Percentiles rank a stretch among this genome's conserved stretches.
phyloP scores from a whole-genome alignment of 2,113 vertebrate species.

The Bufo bufo region DNA sequence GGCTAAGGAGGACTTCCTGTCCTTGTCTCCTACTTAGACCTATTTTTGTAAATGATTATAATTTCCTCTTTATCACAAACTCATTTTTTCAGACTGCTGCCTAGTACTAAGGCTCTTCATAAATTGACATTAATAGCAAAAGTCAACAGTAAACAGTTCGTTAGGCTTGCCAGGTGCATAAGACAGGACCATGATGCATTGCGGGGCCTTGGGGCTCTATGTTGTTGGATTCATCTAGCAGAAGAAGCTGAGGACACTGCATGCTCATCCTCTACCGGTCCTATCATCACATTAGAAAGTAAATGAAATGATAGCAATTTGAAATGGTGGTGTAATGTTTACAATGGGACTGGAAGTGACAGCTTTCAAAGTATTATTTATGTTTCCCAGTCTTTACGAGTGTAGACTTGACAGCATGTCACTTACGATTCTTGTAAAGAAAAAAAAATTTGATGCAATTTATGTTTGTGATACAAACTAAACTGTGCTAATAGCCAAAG shows the following conservation, averaged over 20 bases:
- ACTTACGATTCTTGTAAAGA: slow-evolving; percentile 76
- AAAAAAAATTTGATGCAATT: slow-evolving; percentile 73
- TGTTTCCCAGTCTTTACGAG: slow-evolving; percentile 71
- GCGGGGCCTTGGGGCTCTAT: slow-evolving; percentile 14
- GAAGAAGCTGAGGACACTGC: background rate
- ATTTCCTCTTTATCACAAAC: background rate
- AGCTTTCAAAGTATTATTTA: slow-evolving; percentile 78
- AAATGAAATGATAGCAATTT: slow-evolving; percentile 46
- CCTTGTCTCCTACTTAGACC: background rate
- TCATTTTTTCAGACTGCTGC: background rate
- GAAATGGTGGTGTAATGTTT: slow-evolving; percentile 71
- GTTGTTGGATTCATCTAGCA: background rate
- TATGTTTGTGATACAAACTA: slow-evolving; percentile 76
- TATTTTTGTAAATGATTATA: background rate
- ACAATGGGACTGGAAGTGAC: slow-evolving; percentile 74
- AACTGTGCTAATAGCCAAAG: slow-evolving; percentile 63
- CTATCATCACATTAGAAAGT: slow-evolving; percentile 20
- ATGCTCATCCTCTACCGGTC: background rate
- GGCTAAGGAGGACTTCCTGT: background rate
- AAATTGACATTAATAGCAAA: slow-evolving; percentile 39
- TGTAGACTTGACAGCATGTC: slow-evolving; percentile 77
- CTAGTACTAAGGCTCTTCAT: background rate
- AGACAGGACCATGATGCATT: background rate
- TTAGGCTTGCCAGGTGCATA: slow-evolving; percentile 32
- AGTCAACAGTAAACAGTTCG: slow-evolving; percentile 36